phyloP scores from a whole-genome alignment of 2,888 invertebrate species.

The Scelioninae gen. 1 region DNA sequence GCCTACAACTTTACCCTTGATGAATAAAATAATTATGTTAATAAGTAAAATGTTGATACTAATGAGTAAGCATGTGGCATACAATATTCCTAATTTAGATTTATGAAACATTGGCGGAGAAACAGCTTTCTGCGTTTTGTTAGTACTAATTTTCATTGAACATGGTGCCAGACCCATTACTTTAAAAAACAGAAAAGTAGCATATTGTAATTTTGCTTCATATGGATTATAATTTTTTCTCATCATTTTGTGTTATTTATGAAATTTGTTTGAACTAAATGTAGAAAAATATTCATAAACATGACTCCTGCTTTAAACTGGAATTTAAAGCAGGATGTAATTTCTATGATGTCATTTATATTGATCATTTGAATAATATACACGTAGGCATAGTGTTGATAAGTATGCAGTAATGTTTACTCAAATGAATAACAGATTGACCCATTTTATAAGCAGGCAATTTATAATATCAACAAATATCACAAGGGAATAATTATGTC shows the following conservation, averaged over 20 bases:
- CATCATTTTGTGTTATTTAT: neutral
- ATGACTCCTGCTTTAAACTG: too few species aligned
- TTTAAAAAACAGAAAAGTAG: slow-evolving; percentile 19
- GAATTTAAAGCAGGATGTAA: neutral
- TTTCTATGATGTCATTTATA: neutral
- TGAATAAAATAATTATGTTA: neutral
- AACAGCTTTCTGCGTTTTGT: neutral
- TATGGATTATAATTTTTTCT: neutral
- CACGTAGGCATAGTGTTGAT: neutral
- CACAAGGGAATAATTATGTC: neutral
- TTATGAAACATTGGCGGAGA: slow-evolving; percentile 2
- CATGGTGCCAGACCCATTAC: slow-evolving; percentile 13
- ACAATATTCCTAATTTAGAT: neutral
- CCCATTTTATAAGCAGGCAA: neutral
- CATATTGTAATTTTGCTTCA: neutral
- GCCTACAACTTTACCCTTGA: neutral
- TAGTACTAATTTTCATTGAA: neutral
- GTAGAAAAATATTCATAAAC: neutral
- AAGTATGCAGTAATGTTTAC: neutral
- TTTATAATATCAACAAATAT: neutral
- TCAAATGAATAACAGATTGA: neutral
- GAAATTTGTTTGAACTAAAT: neutral
- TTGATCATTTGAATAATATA: neutral
- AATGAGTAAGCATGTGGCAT: neutral
- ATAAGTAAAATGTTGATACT: neutral